phyloP scores from a whole-genome alignment of 2,113 vertebrate genomes.

The Coryphaenoides rupestris region DNA sequence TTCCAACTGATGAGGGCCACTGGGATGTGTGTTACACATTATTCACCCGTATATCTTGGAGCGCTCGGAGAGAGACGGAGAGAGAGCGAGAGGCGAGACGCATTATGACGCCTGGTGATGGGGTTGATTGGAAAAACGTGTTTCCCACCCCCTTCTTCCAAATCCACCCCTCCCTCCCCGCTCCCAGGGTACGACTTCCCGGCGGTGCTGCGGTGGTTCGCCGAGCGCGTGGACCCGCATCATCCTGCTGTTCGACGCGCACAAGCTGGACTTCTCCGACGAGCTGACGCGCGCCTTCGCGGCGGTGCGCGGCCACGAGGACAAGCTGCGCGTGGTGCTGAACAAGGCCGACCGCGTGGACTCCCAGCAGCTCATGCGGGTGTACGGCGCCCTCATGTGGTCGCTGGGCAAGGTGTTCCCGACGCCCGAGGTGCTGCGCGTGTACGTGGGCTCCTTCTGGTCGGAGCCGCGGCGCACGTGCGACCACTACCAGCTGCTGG shows the following conservation, averaged over 20 bases:
- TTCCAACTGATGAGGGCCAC: constrained; percentile 31
- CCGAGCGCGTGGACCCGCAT: constrained; percentile 87
- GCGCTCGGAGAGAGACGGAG: not conserved
- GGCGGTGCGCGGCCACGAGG: constrained; percentile 84
- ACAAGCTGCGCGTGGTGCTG: constrained; percentile 89
- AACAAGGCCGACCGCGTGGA: constrained; percentile 91
- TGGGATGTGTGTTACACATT: constrained; percentile 39
- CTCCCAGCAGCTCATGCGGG: constrained; percentile 87
- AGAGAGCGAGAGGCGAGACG: constrained; percentile 19
- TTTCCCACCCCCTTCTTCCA: not conserved
- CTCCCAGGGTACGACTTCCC: constrained; percentile 86
- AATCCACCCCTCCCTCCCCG: not conserved
- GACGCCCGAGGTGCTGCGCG: constrained; percentile 84
- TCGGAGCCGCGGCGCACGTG: constrained; percentile 78
- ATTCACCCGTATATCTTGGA: constrained; percentile 1
- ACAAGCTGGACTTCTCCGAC: constrained; percentile 90
- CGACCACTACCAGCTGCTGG: constrained; percentile 83
- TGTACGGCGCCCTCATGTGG: constrained; percentile 93
- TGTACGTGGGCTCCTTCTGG: constrained; percentile 91
- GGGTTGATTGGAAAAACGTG: too few relatives aligned
- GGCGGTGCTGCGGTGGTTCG: constrained; percentile 85
- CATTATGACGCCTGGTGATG: constrained; percentile 31
- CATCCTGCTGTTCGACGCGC: constrained; percentile 88
- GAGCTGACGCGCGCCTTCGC: constrained; percentile 85
- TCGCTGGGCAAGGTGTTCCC: constrained; percentile 85